Evolutionary conservation across 2,113 vertebrate species (phyloP).

Genomic region (Platichthys flesus): DNA sequence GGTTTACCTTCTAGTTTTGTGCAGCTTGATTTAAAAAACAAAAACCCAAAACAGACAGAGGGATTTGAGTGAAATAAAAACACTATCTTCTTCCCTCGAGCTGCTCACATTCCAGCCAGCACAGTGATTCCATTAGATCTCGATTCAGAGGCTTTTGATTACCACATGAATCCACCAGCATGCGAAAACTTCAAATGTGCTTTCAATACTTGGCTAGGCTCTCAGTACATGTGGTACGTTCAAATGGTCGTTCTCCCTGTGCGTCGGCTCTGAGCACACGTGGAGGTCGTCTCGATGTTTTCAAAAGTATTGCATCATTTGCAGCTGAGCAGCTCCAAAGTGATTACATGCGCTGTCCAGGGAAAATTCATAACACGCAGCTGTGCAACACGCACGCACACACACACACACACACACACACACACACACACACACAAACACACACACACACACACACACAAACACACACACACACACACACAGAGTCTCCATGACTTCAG

Average conservation of each 20-base stretch:
- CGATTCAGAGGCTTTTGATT: not conserved
- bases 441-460: not conserved
- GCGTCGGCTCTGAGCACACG: conserved; percentile 38
- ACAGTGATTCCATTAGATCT: conserved; percentile 36
- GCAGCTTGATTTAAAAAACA: conserved; percentile 28
- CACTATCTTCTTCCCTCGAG: conserved; percentile 8
- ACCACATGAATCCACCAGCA: not conserved
- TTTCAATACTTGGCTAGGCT: not conserved
- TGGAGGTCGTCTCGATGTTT: conserved; percentile 37
- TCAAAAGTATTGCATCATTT: conserved; percentile 40
- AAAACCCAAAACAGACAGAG: not conserved
- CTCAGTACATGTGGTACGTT: not conserved
- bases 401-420: not conserved
- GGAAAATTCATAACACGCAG: conserved; percentile 49
- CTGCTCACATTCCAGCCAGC: conserved; percentile 36
- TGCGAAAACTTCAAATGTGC: not conserved
- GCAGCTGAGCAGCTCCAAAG: conserved; percentile 69
- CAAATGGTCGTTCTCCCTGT: not conserved
- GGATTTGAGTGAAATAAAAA: conserved; percentile 8
- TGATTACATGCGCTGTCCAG: conserved; percentile 52
- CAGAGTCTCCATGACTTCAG: too few relatives aligned
- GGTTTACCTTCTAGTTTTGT: conserved; percentile 17
- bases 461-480: not conserved
- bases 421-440: not conserved
- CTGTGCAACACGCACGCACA: conserved; percentile 37